phyloP scores from a whole-genome alignment of 2,113 vertebrate species.

The Origma solitaria region DNA sequence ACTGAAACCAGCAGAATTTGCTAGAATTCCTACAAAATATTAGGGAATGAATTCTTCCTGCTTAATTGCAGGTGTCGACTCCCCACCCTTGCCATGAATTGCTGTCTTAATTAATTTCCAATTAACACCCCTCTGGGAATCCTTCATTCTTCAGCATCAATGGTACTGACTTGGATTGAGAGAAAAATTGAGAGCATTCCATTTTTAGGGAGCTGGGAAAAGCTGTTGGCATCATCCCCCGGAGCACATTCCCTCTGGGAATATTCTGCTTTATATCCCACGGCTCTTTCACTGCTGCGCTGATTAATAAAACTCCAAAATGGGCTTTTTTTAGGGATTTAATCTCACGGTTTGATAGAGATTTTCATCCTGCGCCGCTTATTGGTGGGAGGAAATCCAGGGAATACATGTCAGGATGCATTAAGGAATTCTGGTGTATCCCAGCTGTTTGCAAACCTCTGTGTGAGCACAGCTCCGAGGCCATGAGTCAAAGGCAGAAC shows the following conservation, averaged over 20 bases:
- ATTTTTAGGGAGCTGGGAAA: background rate
- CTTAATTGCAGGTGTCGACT: background rate
- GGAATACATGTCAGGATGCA: background rate
- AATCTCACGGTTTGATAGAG: background rate
- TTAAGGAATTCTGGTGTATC: background rate
- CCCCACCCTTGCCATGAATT: background rate
- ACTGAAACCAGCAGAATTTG: background rate
- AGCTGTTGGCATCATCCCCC: background rate
- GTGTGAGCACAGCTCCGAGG: background rate
- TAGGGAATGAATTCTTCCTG: background rate
- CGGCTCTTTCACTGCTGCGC: background rate
- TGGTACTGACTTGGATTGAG: background rate
- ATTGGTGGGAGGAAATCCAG: background rate
- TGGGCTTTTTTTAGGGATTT: background rate
- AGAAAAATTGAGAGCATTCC: background rate
- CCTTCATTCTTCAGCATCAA: background rate
- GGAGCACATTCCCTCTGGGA: background rate
- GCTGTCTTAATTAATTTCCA: background rate
- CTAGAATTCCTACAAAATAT: background rate
- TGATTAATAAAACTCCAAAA: background rate
- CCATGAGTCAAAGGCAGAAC: background rate
- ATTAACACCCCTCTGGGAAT: background rate
- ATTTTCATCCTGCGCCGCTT: background rate
- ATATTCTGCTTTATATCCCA: background rate
- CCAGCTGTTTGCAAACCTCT: background rate